Percentiles rank a stretch among this genome's conserved stretches.
These are phyloP conservation scores for Drosophila sucinea DNA, from an alignment of 1,140 invertebrate species.

Conservation along the genomic window DNA sequence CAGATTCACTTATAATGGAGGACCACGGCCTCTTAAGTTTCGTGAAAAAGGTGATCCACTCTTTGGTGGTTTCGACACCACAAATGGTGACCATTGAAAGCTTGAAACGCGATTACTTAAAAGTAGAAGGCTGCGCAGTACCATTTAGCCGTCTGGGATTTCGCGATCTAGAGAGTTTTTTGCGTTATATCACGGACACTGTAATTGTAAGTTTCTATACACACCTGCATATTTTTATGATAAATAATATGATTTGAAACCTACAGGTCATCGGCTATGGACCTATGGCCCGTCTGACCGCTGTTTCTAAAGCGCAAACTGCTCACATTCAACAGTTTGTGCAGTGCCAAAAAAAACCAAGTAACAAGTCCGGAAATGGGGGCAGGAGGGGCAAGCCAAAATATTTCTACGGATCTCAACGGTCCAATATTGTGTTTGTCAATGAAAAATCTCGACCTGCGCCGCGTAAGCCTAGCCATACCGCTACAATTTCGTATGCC, in stretches of 20 bases:
- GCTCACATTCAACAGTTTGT: slow-evolving; percentile 65
- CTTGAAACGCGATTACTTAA: slow-evolving; percentile 55
- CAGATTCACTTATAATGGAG: slow-evolving; percentile 37
- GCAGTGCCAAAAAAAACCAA: slow-evolving; percentile 44
- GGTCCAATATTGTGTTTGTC: slow-evolving; percentile 42
- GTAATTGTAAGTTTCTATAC: slow-evolving; percentile 35
- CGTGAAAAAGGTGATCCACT: slow-evolving; percentile 64
- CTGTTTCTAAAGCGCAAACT: slow-evolving; percentile 33
- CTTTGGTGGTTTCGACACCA: slow-evolving; percentile 64
- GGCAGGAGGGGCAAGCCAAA: not conserved
- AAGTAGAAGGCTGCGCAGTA: slow-evolving; percentile 51
- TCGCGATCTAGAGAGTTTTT: slow-evolving; percentile 53
- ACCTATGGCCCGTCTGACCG: slow-evolving; percentile 36
- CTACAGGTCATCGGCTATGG: slow-evolving; percentile 58
- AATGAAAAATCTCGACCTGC: slow-evolving; percentile 27
- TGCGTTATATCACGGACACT: slow-evolving; percentile 60
- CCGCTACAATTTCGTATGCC: no score
- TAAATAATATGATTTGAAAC: not conserved
- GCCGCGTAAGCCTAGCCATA: not conserved
- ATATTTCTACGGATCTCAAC: slow-evolving; percentile 13
- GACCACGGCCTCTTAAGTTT: slow-evolving; percentile 27
- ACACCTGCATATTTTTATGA: not conserved
- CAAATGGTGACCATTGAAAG: slow-evolving; percentile 50
- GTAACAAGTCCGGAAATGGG: not conserved
- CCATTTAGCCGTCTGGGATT: slow-evolving; percentile 61